Conservation (phyloP, 2,113 vertebrate genomes). For the Pachycephala philippinensis region DNA sequence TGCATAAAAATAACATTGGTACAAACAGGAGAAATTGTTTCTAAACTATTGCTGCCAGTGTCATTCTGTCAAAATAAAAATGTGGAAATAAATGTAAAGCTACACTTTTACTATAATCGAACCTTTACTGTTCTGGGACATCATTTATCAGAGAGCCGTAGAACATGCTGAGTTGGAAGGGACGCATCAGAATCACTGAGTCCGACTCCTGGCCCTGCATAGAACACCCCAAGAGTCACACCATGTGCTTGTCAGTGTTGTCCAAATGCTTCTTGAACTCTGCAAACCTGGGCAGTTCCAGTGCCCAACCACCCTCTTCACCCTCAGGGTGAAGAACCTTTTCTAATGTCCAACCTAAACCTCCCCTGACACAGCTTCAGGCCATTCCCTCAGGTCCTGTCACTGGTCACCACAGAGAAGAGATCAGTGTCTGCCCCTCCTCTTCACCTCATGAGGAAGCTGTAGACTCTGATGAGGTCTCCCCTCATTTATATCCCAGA, state of each 20-base stretch:
- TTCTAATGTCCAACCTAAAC: rapidly evolving
- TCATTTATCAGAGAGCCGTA: neutral
- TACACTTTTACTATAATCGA: neutral
- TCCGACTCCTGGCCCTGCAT: neutral
- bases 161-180: neutral
- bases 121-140: neutral
- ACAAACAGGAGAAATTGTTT: neutral
- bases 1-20: neutral
- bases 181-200: too few relatives aligned
- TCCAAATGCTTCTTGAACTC: neutral
- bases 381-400: rapidly evolving
- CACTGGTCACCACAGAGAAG: neutral
- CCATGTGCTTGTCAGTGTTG: rapidly evolving
- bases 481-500: neutral
- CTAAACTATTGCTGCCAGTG: neutral
- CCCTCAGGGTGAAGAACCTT: neutral
- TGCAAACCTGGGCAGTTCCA: neutral
- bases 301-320: neutral
- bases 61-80: neutral
- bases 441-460: neutral
- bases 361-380: neutral
- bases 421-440: neutral
- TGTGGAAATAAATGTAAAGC: neutral
- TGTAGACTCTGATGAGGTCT: neutral
- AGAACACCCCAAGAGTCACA: neutral